phyloP scores from a whole-genome alignment of 2,113 vertebrate species.

The Muntiacus reevesi region DNA sequence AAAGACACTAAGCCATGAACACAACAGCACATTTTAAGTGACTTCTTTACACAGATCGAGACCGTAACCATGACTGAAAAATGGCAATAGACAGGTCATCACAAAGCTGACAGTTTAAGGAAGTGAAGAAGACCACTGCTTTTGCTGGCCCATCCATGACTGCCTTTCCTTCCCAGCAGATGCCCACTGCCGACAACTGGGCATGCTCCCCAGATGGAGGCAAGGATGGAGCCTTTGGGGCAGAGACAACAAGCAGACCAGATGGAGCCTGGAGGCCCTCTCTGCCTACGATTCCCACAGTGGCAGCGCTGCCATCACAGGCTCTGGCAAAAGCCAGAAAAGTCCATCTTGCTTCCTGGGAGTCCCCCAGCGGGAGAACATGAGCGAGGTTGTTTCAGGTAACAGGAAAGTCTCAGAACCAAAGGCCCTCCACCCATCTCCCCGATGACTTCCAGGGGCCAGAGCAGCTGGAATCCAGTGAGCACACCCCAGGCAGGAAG shows the following conservation, averaged over 20 bases:
- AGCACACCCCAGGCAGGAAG: rapidly evolving
- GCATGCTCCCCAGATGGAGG: not conserved
- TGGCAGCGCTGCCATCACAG: not conserved
- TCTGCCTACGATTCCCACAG: rapidly evolving
- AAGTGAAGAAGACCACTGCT: not conserved
- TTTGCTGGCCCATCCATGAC: rapidly evolving
- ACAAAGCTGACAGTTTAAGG: not conserved
- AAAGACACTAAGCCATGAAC: not conserved
- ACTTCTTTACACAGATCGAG: not conserved
- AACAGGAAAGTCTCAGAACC: not conserved
- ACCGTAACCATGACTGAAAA: not conserved
- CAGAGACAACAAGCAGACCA: not conserved
- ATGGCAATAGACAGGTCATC: not conserved
- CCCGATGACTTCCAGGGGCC: rapidly evolving
- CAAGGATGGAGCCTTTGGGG: not conserved
- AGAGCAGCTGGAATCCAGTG: not conserved
- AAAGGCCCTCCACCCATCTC: not conserved
- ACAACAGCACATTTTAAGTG: not conserved
- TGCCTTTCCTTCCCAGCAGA: not conserved
- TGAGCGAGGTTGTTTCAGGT: not conserved
- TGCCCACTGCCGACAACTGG: not conserved
- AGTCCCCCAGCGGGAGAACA: not conserved
- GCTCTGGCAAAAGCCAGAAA: not conserved
- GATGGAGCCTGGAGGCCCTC: rapidly evolving
- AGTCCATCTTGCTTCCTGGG: not conserved